These are phyloP conservation scores for Polydesmus complanatus DNA, from an alignment of 2,888 invertebrate species.

Conservation along the genomic window DNA sequence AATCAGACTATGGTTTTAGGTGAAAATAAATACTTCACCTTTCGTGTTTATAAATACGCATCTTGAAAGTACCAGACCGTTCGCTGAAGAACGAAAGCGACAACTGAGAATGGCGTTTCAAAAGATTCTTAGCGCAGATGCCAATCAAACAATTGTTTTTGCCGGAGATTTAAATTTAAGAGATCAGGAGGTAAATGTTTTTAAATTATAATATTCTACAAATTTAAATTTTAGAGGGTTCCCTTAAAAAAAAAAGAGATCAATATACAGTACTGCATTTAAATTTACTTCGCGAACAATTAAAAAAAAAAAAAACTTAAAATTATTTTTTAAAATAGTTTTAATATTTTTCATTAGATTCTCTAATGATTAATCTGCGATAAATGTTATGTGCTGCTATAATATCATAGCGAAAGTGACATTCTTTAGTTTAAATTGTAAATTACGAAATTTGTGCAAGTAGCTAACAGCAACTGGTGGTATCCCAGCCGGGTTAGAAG, in stretches of 20 bases:
- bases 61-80: slow-evolving; percentile 42
- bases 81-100: slow-evolving; percentile 32
- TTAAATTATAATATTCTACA: not conserved
- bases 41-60: slow-evolving; percentile 42
- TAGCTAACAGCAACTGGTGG: slow-evolving; percentile 31
- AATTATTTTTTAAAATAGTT: too few relatives aligned
- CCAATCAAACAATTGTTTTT: slow-evolving; percentile 35
- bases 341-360: too few relatives aligned
- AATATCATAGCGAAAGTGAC: not conserved
- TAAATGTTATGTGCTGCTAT: not conserved
- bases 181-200: slow-evolving; percentile 39
- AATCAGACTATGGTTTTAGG: slow-evolving; percentile 23
- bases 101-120: slow-evolving; percentile 35
- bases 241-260: not conserved
- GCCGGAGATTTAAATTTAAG: slow-evolving; percentile 46
- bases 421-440: too few relatives aligned
- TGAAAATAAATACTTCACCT: slow-evolving; percentile 28
- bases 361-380: not conserved
- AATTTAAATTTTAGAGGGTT: not conserved
- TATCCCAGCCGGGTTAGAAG: slow-evolving; percentile 34
- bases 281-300: not conserved
- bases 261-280: too few relatives aligned
- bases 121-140: slow-evolving; percentile 23
- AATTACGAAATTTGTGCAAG: slow-evolving; percentile 2
- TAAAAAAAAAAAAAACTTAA: not conserved